phyloP scores from a whole-genome alignment of 2,113 vertebrate species.

The Balaenoptera acutorostrata region DNA sequence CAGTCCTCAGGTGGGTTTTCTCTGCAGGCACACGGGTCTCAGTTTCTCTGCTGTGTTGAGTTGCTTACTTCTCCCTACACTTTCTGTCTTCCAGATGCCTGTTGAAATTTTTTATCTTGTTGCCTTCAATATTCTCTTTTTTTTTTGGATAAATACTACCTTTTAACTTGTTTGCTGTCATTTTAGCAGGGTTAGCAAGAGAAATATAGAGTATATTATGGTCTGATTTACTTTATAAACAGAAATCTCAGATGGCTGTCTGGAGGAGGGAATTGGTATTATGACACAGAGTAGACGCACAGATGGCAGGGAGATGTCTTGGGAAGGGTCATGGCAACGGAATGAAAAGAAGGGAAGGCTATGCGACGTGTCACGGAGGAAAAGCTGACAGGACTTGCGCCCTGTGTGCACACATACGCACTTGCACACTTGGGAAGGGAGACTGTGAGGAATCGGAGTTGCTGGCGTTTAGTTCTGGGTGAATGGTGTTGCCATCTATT shows the following conservation, averaged over 20 bases:
- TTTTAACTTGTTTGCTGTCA: not conserved
- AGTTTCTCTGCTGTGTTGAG: not conserved
- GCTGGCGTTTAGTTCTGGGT: not conserved
- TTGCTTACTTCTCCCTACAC: not conserved
- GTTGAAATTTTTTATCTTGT: not conserved
- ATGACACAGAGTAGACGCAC: not conserved
- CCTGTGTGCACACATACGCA: too few species aligned
- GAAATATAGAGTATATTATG: not conserved
- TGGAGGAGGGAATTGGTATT: not conserved
- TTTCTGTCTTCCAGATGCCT: not conserved
- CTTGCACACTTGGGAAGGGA: not conserved
- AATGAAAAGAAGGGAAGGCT: not conserved
- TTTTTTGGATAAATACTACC: not conserved
- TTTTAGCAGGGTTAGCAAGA: not conserved
- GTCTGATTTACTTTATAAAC: not conserved
- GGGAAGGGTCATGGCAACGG: not conserved
- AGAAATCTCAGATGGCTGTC: not conserved
- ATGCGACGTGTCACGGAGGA: rapidly evolving
- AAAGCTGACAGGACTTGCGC: not conserved
- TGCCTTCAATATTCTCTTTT: not conserved
- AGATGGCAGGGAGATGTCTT: not conserved
- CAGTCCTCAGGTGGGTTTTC: not conserved
- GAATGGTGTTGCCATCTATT: not conserved
- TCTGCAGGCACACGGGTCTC: not conserved
- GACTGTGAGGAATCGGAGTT: not conserved